Percentiles rank a stretch among this genome's conserved stretches.
phyloP scores from a whole-genome alignment of 2,888 invertebrate species.

The Sinohyriopsis cumingii region DNA sequence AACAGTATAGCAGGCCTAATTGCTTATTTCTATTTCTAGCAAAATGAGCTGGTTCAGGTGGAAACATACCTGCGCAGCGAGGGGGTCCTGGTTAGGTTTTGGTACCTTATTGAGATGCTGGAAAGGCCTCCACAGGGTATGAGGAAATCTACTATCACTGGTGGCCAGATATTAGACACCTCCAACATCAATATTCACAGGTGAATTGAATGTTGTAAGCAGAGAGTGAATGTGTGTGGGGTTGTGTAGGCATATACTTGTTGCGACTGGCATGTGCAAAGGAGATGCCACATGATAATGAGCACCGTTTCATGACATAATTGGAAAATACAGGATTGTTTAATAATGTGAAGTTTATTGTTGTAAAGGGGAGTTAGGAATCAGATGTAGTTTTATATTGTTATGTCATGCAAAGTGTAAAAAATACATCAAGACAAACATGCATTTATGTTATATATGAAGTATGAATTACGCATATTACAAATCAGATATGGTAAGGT shows the following conservation, averaged over 20 bases:
- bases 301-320: too few relatives aligned
- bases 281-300: not conserved
- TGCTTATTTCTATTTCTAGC: slow-evolving; percentile 37
- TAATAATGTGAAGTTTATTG: too few relatives aligned
- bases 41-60: slow-evolving; percentile 70
- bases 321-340: too few relatives aligned
- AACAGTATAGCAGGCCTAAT: too few relatives aligned
- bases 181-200: slow-evolving; percentile 67
- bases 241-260: not conserved
- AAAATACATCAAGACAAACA: too few relatives aligned
- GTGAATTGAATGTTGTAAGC: slow-evolving; percentile 34
- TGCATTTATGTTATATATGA: too few relatives aligned
- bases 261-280: not conserved
- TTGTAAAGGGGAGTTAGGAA: too few relatives aligned
- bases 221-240: not conserved
- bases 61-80: slow-evolving; percentile 71
- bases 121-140: slow-evolving; percentile 69
- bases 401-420: too few relatives aligned
- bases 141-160: slow-evolving; percentile 64
- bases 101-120: slow-evolving; percentile 71
- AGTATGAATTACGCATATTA: too few relatives aligned
- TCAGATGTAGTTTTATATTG: too few relatives aligned
- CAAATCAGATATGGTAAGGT: too few relatives aligned
- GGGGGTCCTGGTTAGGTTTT: slow-evolving; percentile 71
- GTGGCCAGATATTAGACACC: slow-evolving; percentile 67